Percentiles rank a stretch among this genome's conserved stretches.
These are phyloP conservation scores for Phoenicopterus ruber DNA, from an alignment of 2,113 vertebrate genomes.

Conservation along the genomic window DNA sequence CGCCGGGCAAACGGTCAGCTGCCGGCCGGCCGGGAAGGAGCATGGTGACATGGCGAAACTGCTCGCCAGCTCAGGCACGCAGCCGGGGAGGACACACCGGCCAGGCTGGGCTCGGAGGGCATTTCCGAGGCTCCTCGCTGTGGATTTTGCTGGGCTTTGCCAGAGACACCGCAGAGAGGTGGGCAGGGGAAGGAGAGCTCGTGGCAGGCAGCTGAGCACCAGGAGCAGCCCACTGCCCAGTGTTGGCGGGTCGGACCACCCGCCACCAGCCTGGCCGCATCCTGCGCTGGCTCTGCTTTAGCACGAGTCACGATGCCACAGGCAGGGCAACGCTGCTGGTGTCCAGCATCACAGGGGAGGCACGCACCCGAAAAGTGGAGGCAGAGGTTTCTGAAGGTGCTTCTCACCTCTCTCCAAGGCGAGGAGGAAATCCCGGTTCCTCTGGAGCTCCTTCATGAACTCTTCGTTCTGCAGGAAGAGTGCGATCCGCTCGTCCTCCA, in stretches of 20 bases:
- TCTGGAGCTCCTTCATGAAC: constrained; percentile 96
- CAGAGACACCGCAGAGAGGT: neutral
- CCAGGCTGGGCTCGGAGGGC: neutral
- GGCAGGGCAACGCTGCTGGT: neutral
- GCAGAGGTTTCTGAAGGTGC: neutral
- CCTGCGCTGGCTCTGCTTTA: neutral
- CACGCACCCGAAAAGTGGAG: neutral
- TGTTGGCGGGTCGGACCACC: neutral
- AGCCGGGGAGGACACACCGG: fast-evolving
- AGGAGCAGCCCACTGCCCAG: neutral
- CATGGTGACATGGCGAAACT: neutral
- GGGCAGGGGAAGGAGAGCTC: neutral
- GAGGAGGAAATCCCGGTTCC: constrained; percentile 92
- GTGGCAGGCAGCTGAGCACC: neutral
- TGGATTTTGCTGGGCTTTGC: neutral
- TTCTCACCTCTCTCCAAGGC: constrained; percentile 92
- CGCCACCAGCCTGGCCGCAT: neutral
- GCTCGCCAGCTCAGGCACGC: neutral
- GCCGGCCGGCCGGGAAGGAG: neutral
- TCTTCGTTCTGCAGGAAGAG: constrained; percentile 97
- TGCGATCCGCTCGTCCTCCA: constrained; percentile 93
- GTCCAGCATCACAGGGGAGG: neutral
- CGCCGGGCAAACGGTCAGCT: neutral
- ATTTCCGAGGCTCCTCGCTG: neutral
- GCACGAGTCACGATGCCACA: neutral